These are phyloP conservation scores for Oscheius myriophilus DNA, from an alignment of 2,888 invertebrate species.

Conservation along the genomic window DNA sequence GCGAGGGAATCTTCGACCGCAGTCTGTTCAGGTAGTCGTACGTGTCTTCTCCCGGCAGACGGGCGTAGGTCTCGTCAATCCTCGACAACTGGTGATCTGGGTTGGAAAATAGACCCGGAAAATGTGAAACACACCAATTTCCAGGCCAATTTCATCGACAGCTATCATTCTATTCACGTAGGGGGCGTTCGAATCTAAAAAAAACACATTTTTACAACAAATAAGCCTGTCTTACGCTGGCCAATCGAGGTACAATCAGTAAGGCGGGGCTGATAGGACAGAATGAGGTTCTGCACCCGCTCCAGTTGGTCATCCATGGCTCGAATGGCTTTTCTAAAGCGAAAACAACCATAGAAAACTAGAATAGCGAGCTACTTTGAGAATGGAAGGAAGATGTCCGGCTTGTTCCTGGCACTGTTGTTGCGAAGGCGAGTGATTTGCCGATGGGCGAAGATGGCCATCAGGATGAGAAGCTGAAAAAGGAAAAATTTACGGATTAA, in stretches of 20 bases:
- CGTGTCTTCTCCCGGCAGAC: conserved; percentile 61
- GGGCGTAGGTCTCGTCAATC: conserved; percentile 19
- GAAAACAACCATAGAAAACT: neutral
- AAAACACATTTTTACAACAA: neutral
- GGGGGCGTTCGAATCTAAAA: conserved; percentile 61
- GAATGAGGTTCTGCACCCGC: conserved; percentile 43
- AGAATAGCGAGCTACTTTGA: conserved; percentile 31
- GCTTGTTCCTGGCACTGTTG: conserved; percentile 59
- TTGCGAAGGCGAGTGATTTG: conserved; percentile 64
- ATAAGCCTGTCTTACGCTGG: conserved; percentile 53
- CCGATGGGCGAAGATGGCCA: conserved; percentile 51
- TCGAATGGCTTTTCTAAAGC: conserved; percentile 5
- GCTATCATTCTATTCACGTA: conserved; percentile 68
- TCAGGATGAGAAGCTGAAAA: conserved; percentile 50
- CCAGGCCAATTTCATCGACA: conserved; percentile 60
- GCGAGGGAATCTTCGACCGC: conserved; percentile 41
- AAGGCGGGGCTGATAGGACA: conserved; percentile 59
- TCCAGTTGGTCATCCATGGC: conserved; percentile 39
- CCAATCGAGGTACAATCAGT: conserved; percentile 64
- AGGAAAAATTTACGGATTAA: neutral
- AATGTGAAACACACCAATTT: conserved; percentile 52
- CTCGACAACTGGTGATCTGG: conserved; percentile 14
- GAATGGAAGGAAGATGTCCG: conserved; percentile 45
- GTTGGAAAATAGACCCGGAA: neutral
- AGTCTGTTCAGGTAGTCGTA: conserved; percentile 53